Percentiles rank a stretch among this genome's conserved stretches.
Evolutionary conservation across 1,140 invertebrate genomes (phyloP).

Genomic region (Phortica variegata): DNA sequence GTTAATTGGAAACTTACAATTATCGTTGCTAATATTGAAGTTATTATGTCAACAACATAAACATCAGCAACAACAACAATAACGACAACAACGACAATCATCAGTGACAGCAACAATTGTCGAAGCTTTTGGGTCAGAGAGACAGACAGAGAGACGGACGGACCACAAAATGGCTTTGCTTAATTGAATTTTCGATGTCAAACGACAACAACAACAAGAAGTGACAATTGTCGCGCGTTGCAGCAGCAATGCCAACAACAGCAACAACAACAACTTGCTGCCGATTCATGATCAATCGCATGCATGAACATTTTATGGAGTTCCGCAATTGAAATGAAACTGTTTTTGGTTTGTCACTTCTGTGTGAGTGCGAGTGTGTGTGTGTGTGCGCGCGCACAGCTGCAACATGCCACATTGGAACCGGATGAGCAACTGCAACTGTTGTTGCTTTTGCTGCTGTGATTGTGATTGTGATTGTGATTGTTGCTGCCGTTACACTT

Average conservation of each 20-base stretch:
- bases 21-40: constrained; percentile 49
- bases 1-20: constrained; percentile 51
- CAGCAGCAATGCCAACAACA: constrained; percentile 9
- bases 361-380: background rate
- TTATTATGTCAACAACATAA: constrained; percentile 42
- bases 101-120: constrained; percentile 13
- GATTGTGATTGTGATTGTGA: too few relatives aligned
- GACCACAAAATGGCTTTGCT: too few relatives aligned
- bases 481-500: too few relatives aligned
- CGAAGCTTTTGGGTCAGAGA: background rate
- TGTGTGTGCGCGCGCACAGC: background rate
- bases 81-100: constrained; percentile 36
- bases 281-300: constrained; percentile 3
- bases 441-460: constrained; percentile 1
- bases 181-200: constrained; percentile 12
- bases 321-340: constrained; percentile 2
- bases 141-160: too few relatives aligned
- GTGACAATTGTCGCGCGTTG: constrained; percentile 8
- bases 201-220: constrained; percentile 2
- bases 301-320: too few relatives aligned
- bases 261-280: constrained; percentile 17
- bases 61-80: too few relatives aligned
- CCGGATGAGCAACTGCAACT: constrained; percentile 16
- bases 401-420: constrained; percentile 1
- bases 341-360: too few relatives aligned